These are phyloP conservation scores for Allophyes oxyacanthae DNA, from an alignment of 2,888 invertebrate species.

Conservation along the genomic window DNA sequence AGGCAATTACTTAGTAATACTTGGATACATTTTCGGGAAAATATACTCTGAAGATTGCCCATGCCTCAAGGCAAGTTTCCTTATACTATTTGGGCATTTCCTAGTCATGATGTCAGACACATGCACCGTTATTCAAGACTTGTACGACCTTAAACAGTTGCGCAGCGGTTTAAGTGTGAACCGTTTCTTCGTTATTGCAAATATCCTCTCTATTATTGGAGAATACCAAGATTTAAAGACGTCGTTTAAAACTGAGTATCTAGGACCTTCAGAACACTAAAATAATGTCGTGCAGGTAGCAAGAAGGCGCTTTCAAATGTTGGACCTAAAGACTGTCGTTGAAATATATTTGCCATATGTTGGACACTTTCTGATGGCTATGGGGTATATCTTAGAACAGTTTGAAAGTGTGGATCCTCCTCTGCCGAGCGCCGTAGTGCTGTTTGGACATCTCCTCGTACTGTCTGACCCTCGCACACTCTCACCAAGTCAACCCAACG, in stretches of 20 bases:
- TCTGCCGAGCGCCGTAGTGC: slow-evolving; percentile 76
- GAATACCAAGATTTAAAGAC: slow-evolving; percentile 64
- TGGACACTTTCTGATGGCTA: slow-evolving; percentile 77
- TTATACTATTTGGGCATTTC: slow-evolving; percentile 62
- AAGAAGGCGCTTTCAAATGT: slow-evolving; percentile 58
- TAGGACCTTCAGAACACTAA: slow-evolving; percentile 26
- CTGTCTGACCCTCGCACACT: slow-evolving; percentile 70
- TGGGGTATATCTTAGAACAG: slow-evolving; percentile 80
- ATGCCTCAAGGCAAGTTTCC: slow-evolving; percentile 51
- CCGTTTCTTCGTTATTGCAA: slow-evolving; percentile 62
- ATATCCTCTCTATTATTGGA: slow-evolving; percentile 63
- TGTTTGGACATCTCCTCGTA: slow-evolving; percentile 76
- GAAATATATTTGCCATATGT: slow-evolving; percentile 70
- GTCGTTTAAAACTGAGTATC: too few species aligned
- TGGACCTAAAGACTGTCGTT: slow-evolving; percentile 55
- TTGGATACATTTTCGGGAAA: slow-evolving; percentile 62
- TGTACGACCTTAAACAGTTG: slow-evolving; percentile 45
- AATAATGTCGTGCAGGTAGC: slow-evolving; percentile 9
- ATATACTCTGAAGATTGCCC: slow-evolving; percentile 44
- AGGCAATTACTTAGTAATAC: slow-evolving; percentile 58
- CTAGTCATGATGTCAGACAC: slow-evolving; percentile 58
- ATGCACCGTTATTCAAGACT: slow-evolving; percentile 51
- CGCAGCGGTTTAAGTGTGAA: slow-evolving; percentile 54
- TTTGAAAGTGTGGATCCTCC: slow-evolving; percentile 69
- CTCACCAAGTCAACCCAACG: slow-evolving; percentile 62